Conservation (phyloP, 2,888 invertebrate species). For the Spatulosminthurus flaviceps region DNA sequence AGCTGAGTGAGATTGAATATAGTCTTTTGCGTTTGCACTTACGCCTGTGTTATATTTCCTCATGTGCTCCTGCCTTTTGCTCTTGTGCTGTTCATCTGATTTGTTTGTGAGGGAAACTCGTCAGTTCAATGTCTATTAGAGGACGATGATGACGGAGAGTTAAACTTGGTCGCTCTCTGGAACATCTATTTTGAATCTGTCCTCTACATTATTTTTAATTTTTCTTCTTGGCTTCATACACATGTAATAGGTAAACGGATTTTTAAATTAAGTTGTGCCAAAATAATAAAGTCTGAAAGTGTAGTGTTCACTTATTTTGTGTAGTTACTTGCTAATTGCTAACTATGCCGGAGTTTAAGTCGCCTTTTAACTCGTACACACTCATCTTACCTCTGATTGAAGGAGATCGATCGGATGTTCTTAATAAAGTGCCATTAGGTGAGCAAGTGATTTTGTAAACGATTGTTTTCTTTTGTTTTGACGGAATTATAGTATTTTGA, state of each 20-base stretch:
- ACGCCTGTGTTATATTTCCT: too few species aligned
- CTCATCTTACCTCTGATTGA: slow-evolving; percentile 38
- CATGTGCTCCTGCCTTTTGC: background rate
- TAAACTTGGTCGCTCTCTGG: too few species aligned
- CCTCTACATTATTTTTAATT: too few species aligned
- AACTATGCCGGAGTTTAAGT: slow-evolving; percentile 39
- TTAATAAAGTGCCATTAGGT: slow-evolving; percentile 43
- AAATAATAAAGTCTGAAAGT: too few species aligned
- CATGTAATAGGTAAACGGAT: background rate
- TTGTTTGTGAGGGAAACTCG: too few species aligned
- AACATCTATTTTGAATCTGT: too few species aligned
- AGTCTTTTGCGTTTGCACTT: too few species aligned
- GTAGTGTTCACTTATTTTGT: too few species aligned
- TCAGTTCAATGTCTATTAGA: slow-evolving; percentile 32
- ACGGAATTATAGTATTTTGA: background rate
- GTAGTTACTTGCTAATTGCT: background rate
- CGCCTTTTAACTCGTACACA: slow-evolving; percentile 33
- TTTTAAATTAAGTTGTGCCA: background rate
- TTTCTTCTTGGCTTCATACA: too few species aligned
- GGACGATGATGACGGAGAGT: slow-evolving; percentile 24
- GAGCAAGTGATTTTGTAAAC: background rate
- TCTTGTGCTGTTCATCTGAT: too few species aligned
- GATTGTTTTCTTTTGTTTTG: background rate
- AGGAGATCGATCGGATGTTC: slow-evolving; percentile 46
- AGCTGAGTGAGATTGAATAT: background rate